These are phyloP conservation scores for Labeo catla DNA, from an alignment of 2,113 vertebrate genomes.

Conservation along the genomic window DNA sequence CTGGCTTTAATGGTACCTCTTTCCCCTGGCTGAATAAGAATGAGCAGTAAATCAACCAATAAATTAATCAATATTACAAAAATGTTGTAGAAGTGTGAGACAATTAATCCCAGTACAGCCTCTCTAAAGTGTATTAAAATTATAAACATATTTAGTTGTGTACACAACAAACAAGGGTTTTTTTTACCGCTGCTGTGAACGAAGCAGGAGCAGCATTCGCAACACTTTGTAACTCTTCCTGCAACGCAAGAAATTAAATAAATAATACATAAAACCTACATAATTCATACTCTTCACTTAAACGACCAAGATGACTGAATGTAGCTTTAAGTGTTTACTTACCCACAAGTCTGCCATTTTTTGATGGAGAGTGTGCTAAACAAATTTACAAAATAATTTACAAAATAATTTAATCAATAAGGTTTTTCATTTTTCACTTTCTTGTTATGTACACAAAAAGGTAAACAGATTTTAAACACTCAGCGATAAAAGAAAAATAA, in stretches of 20 bases:
- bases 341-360: constrained; percentile 24
- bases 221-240: constrained; percentile 29
- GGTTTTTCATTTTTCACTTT: not conserved
- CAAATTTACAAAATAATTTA: not conserved
- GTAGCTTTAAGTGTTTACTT: not conserved
- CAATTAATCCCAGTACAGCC: not conserved
- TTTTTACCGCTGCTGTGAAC: constrained; percentile 11
- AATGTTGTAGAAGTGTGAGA: not conserved
- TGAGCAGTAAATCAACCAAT: not conserved
- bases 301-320: not conserved
- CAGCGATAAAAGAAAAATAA: not conserved
- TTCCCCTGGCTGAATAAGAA: constrained; percentile 64
- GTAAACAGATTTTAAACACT: not conserved
- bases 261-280: not conserved
- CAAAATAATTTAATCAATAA: not conserved
- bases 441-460: not conserved
- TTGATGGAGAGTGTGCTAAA: not conserved
- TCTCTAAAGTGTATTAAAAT: not conserved
- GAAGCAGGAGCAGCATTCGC: constrained; percentile 18
- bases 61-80: not conserved
- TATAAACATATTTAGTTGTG: too few relatives aligned
- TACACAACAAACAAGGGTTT: not conserved
- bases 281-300: not conserved
- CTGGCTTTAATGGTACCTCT: constrained; percentile 72
- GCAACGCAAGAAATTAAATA: not conserved